Conservation (phyloP, 2,888 invertebrate species). For the Tholera decimalis region DNA sequence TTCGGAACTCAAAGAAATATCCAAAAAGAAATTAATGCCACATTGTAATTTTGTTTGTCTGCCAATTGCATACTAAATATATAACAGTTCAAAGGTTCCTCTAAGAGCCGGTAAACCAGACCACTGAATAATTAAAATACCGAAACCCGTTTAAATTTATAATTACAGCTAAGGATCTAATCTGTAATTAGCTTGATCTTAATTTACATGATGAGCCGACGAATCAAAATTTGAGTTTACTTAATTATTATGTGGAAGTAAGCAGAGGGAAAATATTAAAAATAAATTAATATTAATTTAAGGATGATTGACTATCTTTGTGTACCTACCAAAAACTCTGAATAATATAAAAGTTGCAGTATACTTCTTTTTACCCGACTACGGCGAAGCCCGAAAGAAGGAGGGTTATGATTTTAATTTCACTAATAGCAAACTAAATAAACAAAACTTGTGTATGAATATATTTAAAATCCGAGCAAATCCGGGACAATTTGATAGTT, state of each 20-base stretch:
- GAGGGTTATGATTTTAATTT: too few species aligned
- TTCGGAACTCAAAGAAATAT: too few species aligned
- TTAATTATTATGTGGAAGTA: slow-evolving; percentile 34
- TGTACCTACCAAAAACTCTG: background rate
- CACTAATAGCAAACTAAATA: too few species aligned
- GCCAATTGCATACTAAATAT: background rate
- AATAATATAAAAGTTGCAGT: too few species aligned
- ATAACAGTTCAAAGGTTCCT: slow-evolving; percentile 1
- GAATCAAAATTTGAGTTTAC: slow-evolving; percentile 43
- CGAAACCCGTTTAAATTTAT: slow-evolving; percentile 43
- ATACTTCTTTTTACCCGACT: too few species aligned
- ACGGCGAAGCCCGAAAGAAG: too few species aligned
- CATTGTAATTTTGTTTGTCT: background rate
- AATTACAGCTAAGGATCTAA: slow-evolving; percentile 36
- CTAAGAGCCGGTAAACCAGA: slow-evolving; percentile 16
- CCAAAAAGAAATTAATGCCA: too few species aligned
- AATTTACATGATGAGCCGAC: slow-evolving; percentile 42
- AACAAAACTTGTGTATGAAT: too few species aligned
- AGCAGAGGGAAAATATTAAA: slow-evolving; percentile 14
- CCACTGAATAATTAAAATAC: slow-evolving; percentile 48
- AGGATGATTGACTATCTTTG: background rate
- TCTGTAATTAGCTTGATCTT: slow-evolving; percentile 50
- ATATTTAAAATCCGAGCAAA: too few species aligned
- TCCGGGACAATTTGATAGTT: too few species aligned
- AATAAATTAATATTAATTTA: slow-evolving; percentile 30